A percentile compares a stretch with the other conserved stretches of the same genome.
These are phyloP conservation scores for Autographa pulchrina DNA, from an alignment of 2,888 invertebrate species.

Conservation along the genomic window DNA sequence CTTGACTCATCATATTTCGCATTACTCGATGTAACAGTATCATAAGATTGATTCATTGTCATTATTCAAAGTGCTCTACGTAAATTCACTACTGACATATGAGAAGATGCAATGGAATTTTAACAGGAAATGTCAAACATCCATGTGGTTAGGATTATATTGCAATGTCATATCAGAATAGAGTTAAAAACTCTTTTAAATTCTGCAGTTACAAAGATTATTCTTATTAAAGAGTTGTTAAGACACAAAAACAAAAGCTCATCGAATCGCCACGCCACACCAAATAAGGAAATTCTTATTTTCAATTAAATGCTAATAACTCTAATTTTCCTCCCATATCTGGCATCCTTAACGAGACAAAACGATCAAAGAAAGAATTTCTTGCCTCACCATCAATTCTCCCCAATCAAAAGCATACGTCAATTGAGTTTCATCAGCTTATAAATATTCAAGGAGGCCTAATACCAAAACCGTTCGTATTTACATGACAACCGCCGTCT, in stretches of 20 bases:
- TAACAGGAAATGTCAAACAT: conserved; percentile 16
- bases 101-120: conserved; percentile 32
- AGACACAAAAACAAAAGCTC: not conserved
- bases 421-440: conserved; percentile 38
- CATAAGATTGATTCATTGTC: conserved; percentile 43
- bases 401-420: conserved; percentile 35
- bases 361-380: conserved; percentile 36
- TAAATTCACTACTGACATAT: conserved; percentile 24
- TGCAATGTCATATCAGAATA: too few species aligned
- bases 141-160: too few species aligned
- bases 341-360: not conserved
- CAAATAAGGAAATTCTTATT: not conserved
- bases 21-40: conserved; percentile 36
- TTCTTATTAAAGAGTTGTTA: not conserved
- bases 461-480: conserved; percentile 54
- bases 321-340: not conserved
- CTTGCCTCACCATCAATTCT: conserved; percentile 38
- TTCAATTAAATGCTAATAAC: not conserved
- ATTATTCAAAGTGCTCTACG: conserved; percentile 46
- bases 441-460: conserved; percentile 58
- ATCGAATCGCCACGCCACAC: not conserved
- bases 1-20: conserved; percentile 20
- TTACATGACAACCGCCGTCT: conserved; percentile 58
- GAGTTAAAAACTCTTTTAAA: too few species aligned
- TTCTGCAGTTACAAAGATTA: not conserved